Conservation (phyloP, 2,797 vertebrate species). For the Enteromius mattozi region DNA sequence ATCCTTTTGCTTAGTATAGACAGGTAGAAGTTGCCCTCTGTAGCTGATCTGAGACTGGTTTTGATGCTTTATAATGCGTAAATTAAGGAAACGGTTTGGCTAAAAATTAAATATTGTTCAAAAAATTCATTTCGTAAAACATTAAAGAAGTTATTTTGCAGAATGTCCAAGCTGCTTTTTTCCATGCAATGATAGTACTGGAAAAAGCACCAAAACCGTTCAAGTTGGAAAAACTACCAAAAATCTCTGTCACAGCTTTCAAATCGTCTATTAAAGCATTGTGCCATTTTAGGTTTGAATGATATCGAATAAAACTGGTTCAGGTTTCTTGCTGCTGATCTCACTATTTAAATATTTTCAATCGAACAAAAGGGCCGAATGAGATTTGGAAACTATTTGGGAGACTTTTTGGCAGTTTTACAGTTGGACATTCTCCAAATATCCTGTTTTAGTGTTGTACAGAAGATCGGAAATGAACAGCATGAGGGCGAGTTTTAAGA, state of each 20-base stretch:
- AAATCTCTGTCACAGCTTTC: neutral
- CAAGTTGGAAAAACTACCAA: neutral
- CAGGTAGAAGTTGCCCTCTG: slow-evolving; percentile 19
- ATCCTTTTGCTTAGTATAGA: slow-evolving; percentile 41
- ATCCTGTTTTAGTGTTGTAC: neutral
- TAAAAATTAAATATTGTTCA: neutral
- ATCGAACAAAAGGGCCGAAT: neutral
- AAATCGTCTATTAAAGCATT: neutral
- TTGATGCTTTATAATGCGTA: neutral
- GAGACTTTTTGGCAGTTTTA: neutral
- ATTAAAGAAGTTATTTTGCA: neutral
- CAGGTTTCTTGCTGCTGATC: neutral
- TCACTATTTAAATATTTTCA: neutral
- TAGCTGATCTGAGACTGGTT: slow-evolving; percentile 40
- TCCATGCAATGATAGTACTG: neutral
- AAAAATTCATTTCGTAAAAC: neutral
- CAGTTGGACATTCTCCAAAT: neutral
- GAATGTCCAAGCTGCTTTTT: neutral
- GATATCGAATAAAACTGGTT: neutral
- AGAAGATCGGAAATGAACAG: neutral
- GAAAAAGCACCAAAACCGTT: neutral
- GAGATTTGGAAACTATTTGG: neutral
- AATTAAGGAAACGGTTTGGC: neutral
- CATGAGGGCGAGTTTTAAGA: neutral
- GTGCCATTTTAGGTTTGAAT: neutral